phyloP scores from a whole-genome alignment of 92 coral and sea anemone species.

The Virgularia gustaviana region DNA sequence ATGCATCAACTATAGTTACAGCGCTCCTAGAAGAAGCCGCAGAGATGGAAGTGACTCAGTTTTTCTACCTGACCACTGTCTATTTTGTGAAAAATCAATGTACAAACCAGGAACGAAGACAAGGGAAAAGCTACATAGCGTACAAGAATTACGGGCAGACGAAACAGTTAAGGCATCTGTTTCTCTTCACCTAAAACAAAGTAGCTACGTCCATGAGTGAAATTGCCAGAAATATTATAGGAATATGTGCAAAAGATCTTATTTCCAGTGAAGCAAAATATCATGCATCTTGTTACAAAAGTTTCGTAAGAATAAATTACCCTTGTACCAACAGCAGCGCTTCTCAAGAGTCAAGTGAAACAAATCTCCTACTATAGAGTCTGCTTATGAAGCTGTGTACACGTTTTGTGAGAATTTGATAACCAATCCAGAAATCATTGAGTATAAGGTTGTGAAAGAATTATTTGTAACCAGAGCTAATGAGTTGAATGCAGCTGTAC shows the following conservation, averaged over 20 bases:
- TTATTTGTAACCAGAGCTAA: conserved; percentile 50
- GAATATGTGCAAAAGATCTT: conserved; percentile 53
- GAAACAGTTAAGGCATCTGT: conserved; percentile 52
- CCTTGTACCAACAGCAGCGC: neutral
- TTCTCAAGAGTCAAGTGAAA: neutral
- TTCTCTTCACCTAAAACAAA: conserved; percentile 24
- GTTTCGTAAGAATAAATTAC: conserved; percentile 48
- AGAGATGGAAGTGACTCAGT: too few relatives aligned
- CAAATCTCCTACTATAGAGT: too few relatives aligned
- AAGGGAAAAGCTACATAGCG: conserved; percentile 46
- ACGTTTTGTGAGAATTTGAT: conserved; percentile 55
- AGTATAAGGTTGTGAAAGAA: conserved; percentile 48
- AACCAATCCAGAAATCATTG: conserved; percentile 51
- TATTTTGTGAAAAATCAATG: conserved; percentile 52
- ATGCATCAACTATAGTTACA: conserved; percentile 15
- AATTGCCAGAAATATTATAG: conserved; percentile 43
- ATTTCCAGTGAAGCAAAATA: conserved; percentile 53
- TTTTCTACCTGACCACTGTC: conserved; percentile 51
- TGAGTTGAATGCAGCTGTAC: conserved; percentile 46
- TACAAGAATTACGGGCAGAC: conserved; percentile 56
- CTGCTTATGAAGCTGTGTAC: conserved; percentile 43
- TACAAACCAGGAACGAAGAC: conserved; percentile 52
- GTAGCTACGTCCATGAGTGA: conserved; percentile 49
- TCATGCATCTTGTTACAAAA: conserved; percentile 59
- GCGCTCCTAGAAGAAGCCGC: conserved; percentile 42